phyloP scores from a whole-genome alignment of 2,797 vertebrate species.

The Gymnoscopelus braueri region DNA sequence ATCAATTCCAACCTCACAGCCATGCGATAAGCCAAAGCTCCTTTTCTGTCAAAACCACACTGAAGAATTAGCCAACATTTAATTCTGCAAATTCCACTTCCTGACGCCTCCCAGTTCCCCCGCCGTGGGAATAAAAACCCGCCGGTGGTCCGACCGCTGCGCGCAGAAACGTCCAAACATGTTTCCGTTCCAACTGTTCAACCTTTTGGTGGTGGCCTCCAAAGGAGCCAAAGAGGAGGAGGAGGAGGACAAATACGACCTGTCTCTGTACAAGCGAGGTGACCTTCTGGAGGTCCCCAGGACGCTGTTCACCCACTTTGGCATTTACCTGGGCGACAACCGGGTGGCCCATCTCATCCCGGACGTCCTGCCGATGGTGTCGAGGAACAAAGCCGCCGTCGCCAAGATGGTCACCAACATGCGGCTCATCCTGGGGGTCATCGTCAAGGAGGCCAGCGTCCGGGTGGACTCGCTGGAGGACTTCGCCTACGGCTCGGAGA shows the following conservation, averaged over 20 bases:
- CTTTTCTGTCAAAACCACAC: slow-evolving; percentile 58
- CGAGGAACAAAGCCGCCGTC: slow-evolving; percentile 76
- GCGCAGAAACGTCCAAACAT: slow-evolving; percentile 56
- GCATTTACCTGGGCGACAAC: slow-evolving; percentile 94
- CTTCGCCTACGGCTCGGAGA: slow-evolving; percentile 91
- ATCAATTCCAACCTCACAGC: slow-evolving; percentile 41
- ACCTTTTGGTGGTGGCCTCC: slow-evolving; percentile 66
- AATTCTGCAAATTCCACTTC: slow-evolving; percentile 55
- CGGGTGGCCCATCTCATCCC: slow-evolving; percentile 96
- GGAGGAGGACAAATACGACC: slow-evolving; percentile 64
- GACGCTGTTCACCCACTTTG: slow-evolving; percentile 94
- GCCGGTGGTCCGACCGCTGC: not conserved
- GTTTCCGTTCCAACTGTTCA: slow-evolving; percentile 77
- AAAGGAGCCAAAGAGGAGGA: slow-evolving; percentile 51
- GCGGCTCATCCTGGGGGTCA: slow-evolving; percentile 89
- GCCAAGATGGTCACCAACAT: slow-evolving; percentile 91
- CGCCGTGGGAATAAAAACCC: slow-evolving; percentile 62
- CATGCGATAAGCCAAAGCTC: slow-evolving; percentile 71
- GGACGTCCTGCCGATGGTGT: slow-evolving; percentile 89
- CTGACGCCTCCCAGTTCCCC: slow-evolving; percentile 53
- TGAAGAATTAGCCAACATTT: slow-evolving; percentile 58
- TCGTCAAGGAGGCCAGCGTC: slow-evolving; percentile 88
- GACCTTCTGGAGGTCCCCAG: slow-evolving; percentile 94
- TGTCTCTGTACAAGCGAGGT: slow-evolving; percentile 84
- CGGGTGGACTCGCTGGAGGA: slow-evolving; percentile 92